Conservation (phyloP, 2,797 vertebrate species). For the Pelodytes ibericus region DNA sequence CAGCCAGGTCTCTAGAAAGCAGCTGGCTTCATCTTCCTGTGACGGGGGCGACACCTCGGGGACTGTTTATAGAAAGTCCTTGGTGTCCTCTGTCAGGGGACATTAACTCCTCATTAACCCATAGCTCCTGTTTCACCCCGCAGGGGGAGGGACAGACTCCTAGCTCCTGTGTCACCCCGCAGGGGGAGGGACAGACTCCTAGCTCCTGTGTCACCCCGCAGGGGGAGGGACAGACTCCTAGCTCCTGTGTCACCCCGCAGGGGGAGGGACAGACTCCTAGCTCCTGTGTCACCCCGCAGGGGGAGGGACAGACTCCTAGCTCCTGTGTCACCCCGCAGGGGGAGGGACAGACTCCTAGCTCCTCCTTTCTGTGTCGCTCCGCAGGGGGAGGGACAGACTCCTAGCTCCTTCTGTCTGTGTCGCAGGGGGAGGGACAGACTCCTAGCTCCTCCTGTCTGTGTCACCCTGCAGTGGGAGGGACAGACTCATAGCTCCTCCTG, state of each 20-base stretch:
- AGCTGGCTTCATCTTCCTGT: constrained; percentile 15
- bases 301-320: background rate
- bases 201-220: constrained; percentile 5
- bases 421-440: constrained; percentile 1
- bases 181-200: background rate
- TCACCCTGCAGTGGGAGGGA: constrained; percentile 18
- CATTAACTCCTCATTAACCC: constrained; percentile 31
- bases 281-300: constrained; percentile 16
- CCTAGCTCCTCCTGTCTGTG: constrained; percentile 3
- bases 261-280: no score
- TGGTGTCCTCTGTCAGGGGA: constrained; percentile 25
- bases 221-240: background rate
- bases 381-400: background rate
- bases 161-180: background rate
- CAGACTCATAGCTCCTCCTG: constrained; percentile 5
- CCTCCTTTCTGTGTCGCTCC: background rate
- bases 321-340: background rate
- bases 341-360: background rate
- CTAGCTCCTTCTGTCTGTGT: constrained; percentile 5
- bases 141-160: background rate
- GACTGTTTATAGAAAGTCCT: constrained; percentile 52
- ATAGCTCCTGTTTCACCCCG: background rate
- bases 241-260: constrained; percentile 15
- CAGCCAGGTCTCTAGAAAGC: constrained; percentile 32
- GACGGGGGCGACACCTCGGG: background rate